Base-by-base conservation (phyloP, 2,888 invertebrate genomes). In the Leucoma salicis region DNA sequence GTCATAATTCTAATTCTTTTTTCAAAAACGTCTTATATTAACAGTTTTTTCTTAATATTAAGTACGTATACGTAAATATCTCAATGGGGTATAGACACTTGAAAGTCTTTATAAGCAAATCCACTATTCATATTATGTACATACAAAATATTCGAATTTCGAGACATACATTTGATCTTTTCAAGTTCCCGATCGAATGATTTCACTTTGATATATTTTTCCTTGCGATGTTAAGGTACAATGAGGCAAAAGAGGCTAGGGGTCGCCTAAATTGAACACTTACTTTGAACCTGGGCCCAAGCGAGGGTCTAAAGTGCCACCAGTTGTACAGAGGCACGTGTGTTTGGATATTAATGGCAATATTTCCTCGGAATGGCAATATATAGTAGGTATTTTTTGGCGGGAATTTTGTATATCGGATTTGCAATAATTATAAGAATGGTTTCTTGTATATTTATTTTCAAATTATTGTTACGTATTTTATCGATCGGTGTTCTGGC, bases 171-270 rank as follows among this genome's bases (percentile, higher is more conserved):
- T 85, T 86, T 86, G 87, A 86, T 87, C 85, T 85, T 87, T 87
- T 84, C 81, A 80, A 81, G 83, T 49, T 78, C 70, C 68, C 81
- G 69, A 82, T 84, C 77, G 79, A 82, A 68, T 69, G 74, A 68
- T 58, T 78, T 67, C 56, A 67, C 86, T 87, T 86, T 85, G 84
- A 85, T 79, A 80, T 81, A 63, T 75, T 71, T 76, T 78, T 81
- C 80, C 76, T 68, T 63, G 64, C 61, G 58, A 40, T 57, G 43
- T 40, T 31, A 39, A 39, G 46, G 60, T 58, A 82, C 82, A 81
- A 82, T 81, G 62, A n/a, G 70, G 31, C 57, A 63, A 66, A 66
- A 70, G 68, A 61, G 67, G 54, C 53, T 63, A 53, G 68, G 67
- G 77, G 73, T 71, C 56, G 66, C 60, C 63, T 63, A 73, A 76